phyloP scores from a whole-genome alignment of 2,113 vertebrate genomes.

The Fregetta grallaria region DNA sequence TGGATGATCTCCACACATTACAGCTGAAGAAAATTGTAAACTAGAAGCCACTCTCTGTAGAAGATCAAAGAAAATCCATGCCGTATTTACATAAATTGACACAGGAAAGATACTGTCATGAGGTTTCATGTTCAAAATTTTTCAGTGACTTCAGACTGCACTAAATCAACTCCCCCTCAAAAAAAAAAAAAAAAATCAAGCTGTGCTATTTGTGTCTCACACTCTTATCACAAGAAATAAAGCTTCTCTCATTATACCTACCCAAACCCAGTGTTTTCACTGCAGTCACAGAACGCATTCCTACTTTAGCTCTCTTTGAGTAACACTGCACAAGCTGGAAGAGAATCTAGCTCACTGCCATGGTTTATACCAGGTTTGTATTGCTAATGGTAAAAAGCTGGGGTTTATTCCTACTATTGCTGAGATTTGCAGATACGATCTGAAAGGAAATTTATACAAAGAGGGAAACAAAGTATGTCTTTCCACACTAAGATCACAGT shows the following conservation, averaged over 20 bases:
- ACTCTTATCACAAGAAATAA: neutral
- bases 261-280: neutral
- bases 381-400: neutral
- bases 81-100: neutral
- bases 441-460: neutral
- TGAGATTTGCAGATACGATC: neutral
- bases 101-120: neutral
- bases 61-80: conserved; percentile 3
- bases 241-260: neutral
- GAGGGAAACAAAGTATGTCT: neutral
- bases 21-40: conserved; percentile 15
- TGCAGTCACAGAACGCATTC: neutral
- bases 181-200: neutral
- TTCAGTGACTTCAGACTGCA: neutral
- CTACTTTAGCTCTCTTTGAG: neutral
- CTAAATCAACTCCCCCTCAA: neutral
- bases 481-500: neutral
- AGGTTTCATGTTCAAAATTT: neutral
- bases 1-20: conserved; percentile 11
- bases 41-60: conserved; percentile 5
- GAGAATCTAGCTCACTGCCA: neutral
- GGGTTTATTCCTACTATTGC: neutral
- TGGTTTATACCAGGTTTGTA: neutral
- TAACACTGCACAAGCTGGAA: neutral
- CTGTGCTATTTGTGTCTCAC: neutral